Conservation (phyloP, 2,113 vertebrate genomes). For the Litocranius walleri region DNA sequence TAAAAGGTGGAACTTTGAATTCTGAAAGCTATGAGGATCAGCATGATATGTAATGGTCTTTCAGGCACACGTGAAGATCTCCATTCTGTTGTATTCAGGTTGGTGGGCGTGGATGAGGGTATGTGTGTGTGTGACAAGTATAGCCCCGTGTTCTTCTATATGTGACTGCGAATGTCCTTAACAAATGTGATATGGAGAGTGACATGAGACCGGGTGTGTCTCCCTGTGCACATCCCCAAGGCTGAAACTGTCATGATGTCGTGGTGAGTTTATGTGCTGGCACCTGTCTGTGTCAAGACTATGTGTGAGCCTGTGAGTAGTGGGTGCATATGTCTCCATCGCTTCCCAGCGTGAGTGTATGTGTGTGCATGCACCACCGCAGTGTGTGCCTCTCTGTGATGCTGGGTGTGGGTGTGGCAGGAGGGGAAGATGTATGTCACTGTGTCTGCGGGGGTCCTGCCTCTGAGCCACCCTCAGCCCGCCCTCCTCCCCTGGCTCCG, state of each 20-base stretch:
- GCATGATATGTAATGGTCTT: not conserved
- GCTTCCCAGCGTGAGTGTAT: conserved; percentile 19
- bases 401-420: conserved; percentile 51
- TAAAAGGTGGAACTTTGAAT: not conserved
- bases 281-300: conserved; percentile 41
- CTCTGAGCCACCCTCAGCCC: conserved; percentile 42
- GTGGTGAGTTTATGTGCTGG: conserved; percentile 44
- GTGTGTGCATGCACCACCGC: not conserved
- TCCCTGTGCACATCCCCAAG: not conserved
- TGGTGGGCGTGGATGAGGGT: not conserved
- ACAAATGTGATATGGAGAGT: not conserved
- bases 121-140: conserved; percentile 8
- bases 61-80: not conserved
- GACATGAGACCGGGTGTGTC: not conserved
- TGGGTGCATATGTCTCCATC: conserved; percentile 50
- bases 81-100: not conserved
- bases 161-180: conserved; percentile 8
- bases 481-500: conserved; percentile 42
- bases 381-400: conserved; percentile 17
- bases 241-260: conserved; percentile 48
- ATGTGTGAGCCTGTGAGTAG: conserved; percentile 53
- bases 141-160: not conserved
- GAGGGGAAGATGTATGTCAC: conserved; percentile 64
- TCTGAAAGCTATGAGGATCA: not conserved
- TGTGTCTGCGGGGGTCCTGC: conserved; percentile 63